A percentile compares a stretch with the other conserved stretches of the same genome.
Conservation (phyloP, 2,113 vertebrate species). For the Antechinus flavipes region DNA sequence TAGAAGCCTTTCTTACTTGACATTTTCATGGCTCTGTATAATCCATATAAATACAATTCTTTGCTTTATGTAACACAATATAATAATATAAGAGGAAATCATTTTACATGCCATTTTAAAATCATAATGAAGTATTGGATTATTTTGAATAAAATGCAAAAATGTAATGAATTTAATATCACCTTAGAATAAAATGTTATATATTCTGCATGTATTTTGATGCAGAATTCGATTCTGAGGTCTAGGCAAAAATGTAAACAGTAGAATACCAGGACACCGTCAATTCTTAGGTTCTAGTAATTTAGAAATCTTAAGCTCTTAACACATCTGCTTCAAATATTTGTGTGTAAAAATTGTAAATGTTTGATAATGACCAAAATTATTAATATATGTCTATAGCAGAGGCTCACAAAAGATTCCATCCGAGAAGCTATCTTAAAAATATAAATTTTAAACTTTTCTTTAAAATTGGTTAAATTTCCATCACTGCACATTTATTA, state of each 20-base stretch:
- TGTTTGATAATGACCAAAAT: background rate
- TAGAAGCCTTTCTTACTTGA: constrained; percentile 79
- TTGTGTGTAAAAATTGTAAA: constrained; percentile 33
- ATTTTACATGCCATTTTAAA: constrained; percentile 51
- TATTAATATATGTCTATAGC: too few species aligned
- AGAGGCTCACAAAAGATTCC: too few species aligned
- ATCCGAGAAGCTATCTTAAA: too few species aligned
- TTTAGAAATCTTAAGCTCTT: constrained; percentile 52
- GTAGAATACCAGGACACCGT: constrained; percentile 40
- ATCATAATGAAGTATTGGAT: constrained; percentile 62
- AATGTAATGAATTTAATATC: constrained; percentile 16
- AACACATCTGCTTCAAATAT: constrained; percentile 57
- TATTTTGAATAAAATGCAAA: constrained; percentile 60
- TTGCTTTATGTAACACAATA: constrained; percentile 66
- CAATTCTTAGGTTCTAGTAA: constrained; percentile 54
- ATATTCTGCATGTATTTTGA: constrained; percentile 36
- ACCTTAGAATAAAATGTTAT: constrained; percentile 48
- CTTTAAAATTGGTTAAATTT: too few species aligned
- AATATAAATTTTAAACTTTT: too few species aligned
- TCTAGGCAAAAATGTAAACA: constrained; percentile 32
- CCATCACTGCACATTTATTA: too few species aligned
- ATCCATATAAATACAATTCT: constrained; percentile 72
- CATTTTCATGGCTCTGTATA: constrained; percentile 56
- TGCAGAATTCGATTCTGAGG: background rate
- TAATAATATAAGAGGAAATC: too few species aligned